These are phyloP conservation scores for Athalia circularis DNA, from an alignment of 2,888 invertebrate genomes.

Conservation along the genomic window DNA sequence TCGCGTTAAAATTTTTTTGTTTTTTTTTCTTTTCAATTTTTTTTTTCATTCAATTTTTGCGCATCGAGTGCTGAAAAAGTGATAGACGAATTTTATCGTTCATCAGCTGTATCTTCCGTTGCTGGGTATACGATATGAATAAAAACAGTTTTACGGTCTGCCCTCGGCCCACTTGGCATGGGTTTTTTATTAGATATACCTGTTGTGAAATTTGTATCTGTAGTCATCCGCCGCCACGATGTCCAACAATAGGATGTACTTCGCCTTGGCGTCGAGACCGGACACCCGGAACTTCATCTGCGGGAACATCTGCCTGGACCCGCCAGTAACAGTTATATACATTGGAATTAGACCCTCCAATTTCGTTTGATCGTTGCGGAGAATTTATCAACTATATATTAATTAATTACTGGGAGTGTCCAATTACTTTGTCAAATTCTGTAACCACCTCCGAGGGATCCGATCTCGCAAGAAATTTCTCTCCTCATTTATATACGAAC, in stretches of 20 bases:
- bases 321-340: conserved; percentile 63
- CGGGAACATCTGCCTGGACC: conserved; percentile 99
- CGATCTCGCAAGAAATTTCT: neutral
- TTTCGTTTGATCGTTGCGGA: conserved; percentile 7
- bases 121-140: neutral
- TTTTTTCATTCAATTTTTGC: no score
- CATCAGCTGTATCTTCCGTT: neutral
- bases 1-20: no score
- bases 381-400: neutral
- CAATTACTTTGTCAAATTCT: conserved; percentile 8
- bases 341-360: conserved; percentile 56
- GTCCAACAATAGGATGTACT: conserved; percentile 99
- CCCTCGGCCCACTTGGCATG: neutral
- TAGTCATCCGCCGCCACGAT: conserved; percentile 99
- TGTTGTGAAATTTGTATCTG: conserved; percentile 98
- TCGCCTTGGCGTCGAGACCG: conserved; percentile 98
- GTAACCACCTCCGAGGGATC: conserved; percentile 7
- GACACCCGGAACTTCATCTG: conserved; percentile 99
- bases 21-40: no score
- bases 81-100: no score
- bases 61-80: no score
- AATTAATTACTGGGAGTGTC: neutral
- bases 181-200: conserved; percentile 76
- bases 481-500: no score
- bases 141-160: no score